Evolutionary conservation across 2,888 invertebrate species (phyloP), one percentile per base, ranked within the genome.

Genomic region (Cephus sareptanus): DNA sequence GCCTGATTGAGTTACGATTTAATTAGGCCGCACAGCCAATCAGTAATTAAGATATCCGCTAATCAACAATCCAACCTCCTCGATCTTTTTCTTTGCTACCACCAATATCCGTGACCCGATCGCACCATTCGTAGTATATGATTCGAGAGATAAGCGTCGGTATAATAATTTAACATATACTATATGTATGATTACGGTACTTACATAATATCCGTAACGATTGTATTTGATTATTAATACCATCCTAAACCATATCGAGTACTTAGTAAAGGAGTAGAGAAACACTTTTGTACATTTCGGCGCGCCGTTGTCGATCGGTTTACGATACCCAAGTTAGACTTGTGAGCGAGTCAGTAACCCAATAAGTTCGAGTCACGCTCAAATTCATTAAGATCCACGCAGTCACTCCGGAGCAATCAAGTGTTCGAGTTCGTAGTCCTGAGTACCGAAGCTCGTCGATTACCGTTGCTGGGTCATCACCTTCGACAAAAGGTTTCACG

Each of bases 1-100:
- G 80, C 84, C 81, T 88, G 90, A 89, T 89, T 89, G 89, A 90
- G 89, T 90, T 89, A 89, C 90, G 89, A 89, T 90, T 90, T 89
- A 90, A 90, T 90, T 90, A 89, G 89, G 85, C 88, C 86, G 86
- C 86, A 80, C 83, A 84, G 86, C 88, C 89, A 89, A 89, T 90
- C 89, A 85, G 87, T 89, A 89, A 90, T 90, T 90, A 89, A 89
- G 90, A 89, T 89, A 90, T 89, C 86, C 84, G 84, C 87, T 89
- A 90, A 90, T 90, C 90, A 90, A 89, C 86, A 81, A 82, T 81
- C 74, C 74, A 56, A 75, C 33, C 79, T 77, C 71, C 75, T 71
- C 69, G 30, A 34, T 71, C 75, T 40, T 34, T 35, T 73, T 78
- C 79, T n/a, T 70, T 31, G 68, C 74, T 73, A 30, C 69, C 69